Evolutionary conservation across 2,113 vertebrate species (phyloP).

Genomic region (Solea solea): DNA sequence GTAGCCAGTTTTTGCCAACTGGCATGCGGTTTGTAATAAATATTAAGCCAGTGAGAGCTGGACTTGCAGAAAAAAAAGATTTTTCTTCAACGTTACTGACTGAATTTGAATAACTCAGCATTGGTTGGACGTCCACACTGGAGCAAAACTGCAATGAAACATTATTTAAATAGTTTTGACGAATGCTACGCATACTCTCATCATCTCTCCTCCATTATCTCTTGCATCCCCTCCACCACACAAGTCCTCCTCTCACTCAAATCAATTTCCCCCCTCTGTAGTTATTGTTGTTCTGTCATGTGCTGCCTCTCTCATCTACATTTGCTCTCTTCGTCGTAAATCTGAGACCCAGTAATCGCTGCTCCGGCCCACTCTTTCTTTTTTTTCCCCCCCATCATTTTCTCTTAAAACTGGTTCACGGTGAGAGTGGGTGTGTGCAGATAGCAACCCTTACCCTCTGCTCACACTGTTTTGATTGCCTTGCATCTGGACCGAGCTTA

Average conservation of each 20-base stretch:
- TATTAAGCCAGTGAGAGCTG: neutral
- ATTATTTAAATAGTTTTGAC: slow-evolving; percentile 8
- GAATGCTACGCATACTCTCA: neutral
- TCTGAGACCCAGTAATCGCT: slow-evolving; percentile 39
- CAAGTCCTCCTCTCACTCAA: neutral
- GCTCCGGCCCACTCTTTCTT: slow-evolving; percentile 50
- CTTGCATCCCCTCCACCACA: neutral
- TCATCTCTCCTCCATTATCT: slow-evolving; percentile 18
- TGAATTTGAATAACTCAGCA: slow-evolving; percentile 21
- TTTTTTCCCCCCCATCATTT: neutral
- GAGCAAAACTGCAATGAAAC: neutral
- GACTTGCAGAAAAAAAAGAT: neutral
- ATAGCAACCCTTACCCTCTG: slow-evolving; percentile 31
- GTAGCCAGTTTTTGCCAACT: neutral
- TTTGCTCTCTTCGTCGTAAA: slow-evolving; percentile 40
- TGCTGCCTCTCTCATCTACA: slow-evolving; percentile 31
- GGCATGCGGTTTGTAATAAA: slow-evolving; percentile 13
- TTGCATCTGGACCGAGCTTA: slow-evolving; percentile 40
- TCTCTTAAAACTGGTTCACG: slow-evolving; percentile 33
- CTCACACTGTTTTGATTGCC: slow-evolving; percentile 49
- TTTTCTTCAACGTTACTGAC: neutral
- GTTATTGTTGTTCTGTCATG: slow-evolving; percentile 19
- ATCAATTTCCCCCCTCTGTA: neutral
- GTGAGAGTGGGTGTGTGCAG: slow-evolving; percentile 59
- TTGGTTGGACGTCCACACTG: neutral